Evolutionary conservation across 1,140 invertebrate genomes (phyloP).

Genomic region (Lasaia peninsularis): DNA sequence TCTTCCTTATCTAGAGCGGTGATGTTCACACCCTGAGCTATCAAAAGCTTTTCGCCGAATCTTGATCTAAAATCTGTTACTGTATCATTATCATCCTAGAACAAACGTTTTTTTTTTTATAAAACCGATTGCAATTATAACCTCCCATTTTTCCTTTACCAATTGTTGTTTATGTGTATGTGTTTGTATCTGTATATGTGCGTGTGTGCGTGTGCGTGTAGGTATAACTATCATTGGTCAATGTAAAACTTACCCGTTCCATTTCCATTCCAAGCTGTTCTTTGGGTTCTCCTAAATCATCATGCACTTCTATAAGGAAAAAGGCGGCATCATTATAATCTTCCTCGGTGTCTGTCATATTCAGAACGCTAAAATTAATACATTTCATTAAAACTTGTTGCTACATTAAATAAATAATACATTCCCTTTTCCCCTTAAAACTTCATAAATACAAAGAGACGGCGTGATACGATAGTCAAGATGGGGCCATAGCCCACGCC

Average conservation of each 20-base stretch:
- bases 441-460: no score
- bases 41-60: slow-evolving; percentile 80
- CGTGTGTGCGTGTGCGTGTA: no score
- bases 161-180: no score
- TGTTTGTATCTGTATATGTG: no score
- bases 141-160: no score
- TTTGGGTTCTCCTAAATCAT: slow-evolving; percentile 82
- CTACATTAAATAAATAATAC: neutral
- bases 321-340: slow-evolving; percentile 77
- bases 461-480: no score
- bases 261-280: slow-evolving; percentile 85
- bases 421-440: neutral
- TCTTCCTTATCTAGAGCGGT: slow-evolving; percentile 84
- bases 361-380: slow-evolving; percentile 35
- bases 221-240: neutral
- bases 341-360: slow-evolving; percentile 64
- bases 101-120: slow-evolving; percentile 18
- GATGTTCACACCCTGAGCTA: slow-evolving; percentile 81
- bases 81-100: slow-evolving; percentile 80
- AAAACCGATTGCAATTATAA: no score
- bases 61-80: slow-evolving; percentile 83
- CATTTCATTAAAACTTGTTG: slow-evolving; percentile 12
- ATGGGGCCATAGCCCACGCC: no score
- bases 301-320: slow-evolving; percentile 83
- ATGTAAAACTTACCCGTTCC: slow-evolving; percentile 70